These are phyloP conservation scores for Drosophila glabriapex DNA, from an alignment of 2,888 invertebrate species.

Conservation along the genomic window DNA sequence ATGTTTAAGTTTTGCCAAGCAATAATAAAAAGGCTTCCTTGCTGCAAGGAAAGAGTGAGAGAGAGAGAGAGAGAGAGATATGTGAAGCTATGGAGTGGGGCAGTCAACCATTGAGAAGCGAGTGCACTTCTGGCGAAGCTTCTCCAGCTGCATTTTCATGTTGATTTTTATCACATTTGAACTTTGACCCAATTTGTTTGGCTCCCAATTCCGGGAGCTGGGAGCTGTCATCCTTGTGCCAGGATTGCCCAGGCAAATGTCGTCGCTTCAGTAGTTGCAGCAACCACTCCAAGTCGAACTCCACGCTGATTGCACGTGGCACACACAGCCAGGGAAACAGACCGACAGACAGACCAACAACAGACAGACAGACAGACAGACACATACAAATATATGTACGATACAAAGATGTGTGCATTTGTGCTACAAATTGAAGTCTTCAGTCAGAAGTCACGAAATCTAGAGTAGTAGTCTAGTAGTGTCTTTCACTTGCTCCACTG, in stretches of 20 bases:
- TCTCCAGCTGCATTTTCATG: constrained; percentile 51
- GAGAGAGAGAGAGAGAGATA: neutral
- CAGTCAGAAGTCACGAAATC: constrained; percentile 78
- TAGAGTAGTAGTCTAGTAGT: constrained; percentile 76
- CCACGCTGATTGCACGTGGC: constrained; percentile 75
- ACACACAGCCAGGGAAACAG: constrained; percentile 46
- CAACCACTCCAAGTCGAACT: constrained; percentile 64
- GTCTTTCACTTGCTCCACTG: constrained; percentile 39
- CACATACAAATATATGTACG: constrained; percentile 8
- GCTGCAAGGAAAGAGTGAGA: neutral
- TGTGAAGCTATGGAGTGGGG: constrained; percentile 6
- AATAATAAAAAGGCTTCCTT: constrained; percentile 50
- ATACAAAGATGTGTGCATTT: constrained; percentile 27
- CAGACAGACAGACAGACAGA: constrained; percentile 29
- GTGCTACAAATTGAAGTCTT: constrained; percentile 77
- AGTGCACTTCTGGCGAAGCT: constrained; percentile 35
- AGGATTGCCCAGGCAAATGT: constrained; percentile 46
- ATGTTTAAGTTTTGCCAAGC: constrained; percentile 72
- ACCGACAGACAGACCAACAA: constrained; percentile 17
- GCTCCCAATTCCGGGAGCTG: constrained; percentile 62
- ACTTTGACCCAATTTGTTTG: constrained; percentile 79
- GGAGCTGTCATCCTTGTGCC: constrained; percentile 35
- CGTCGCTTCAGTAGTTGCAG: constrained; percentile 48
- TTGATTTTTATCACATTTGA: constrained; percentile 81
- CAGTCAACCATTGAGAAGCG: constrained; percentile 53